These are phyloP conservation scores for Aricia agestis DNA, from an alignment of 1,140 invertebrate species.

Conservation along the genomic window DNA sequence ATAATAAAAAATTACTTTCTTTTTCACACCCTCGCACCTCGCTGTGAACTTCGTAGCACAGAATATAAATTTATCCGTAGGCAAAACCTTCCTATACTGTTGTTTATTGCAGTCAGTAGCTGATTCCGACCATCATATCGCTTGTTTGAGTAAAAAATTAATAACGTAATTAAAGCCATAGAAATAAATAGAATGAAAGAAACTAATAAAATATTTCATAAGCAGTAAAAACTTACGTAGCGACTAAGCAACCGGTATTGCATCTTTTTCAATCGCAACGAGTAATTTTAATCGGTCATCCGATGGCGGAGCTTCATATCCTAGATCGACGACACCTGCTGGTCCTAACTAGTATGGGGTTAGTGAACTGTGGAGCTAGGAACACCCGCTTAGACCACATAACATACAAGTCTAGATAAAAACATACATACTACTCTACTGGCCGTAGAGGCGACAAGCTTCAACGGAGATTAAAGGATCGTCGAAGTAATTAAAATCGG, in stretches of 20 bases:
- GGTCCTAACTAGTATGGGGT: conserved; percentile 29
- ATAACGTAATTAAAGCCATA: background rate
- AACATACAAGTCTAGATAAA: conserved; percentile 20
- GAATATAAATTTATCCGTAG: background rate
- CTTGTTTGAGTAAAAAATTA: background rate
- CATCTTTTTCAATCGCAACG: conserved; percentile 21
- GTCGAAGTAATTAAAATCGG: background rate
- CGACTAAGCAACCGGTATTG: conserved; percentile 6
- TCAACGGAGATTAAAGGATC: background rate
- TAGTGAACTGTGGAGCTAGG: conserved; percentile 26
- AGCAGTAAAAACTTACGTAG: background rate
- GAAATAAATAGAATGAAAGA: background rate
- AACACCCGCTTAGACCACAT: conserved; percentile 24
- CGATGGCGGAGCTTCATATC: conserved; percentile 19
- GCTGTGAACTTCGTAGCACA: background rate
- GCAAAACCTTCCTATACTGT: background rate
- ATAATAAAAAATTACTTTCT: conserved; percentile 23
- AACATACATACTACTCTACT: background rate
- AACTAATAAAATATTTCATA: background rate
- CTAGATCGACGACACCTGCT: conserved; percentile 32
- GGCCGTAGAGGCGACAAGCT: background rate
- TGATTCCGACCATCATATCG: background rate
- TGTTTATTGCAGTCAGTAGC: too few species aligned
- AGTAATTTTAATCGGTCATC: conserved; percentile 20
- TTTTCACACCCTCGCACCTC: conserved; percentile 22